Conservation (phyloP, 2,113 vertebrate species). For the Oreochromis tanganicae region DNA sequence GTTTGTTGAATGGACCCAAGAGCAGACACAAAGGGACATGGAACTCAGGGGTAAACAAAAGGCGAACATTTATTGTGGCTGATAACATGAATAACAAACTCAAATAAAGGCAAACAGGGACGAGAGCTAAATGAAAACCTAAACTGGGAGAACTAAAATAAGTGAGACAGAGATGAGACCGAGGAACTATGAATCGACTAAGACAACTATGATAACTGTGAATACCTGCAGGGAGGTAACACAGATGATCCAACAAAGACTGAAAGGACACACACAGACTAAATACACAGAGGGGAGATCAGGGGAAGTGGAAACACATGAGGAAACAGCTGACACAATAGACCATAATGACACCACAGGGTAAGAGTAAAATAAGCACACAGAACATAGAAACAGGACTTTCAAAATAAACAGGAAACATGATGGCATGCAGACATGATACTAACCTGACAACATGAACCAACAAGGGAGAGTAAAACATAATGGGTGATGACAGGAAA, state of each 20-base stretch:
- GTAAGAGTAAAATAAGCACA: too few relatives aligned
- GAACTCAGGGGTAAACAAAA: neutral
- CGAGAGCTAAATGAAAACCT: neutral
- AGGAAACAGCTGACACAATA: neutral
- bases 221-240: neutral
- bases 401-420: too few relatives aligned
- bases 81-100: neutral
- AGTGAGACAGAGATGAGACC: neutral
- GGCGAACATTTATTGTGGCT: neutral
- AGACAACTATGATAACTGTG: neutral
- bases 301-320: neutral
- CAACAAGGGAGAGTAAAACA: accelerated
- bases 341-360: neutral
- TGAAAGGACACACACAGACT: neutral
- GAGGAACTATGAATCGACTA: neutral
- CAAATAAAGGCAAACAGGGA: neutral
- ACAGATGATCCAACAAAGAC: accelerated
- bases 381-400: too few relatives aligned
- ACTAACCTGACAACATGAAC: too few relatives aligned
- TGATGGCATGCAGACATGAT: too few relatives aligned
- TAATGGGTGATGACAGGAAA: too few relatives aligned
- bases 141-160: neutral
- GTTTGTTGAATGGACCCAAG: accelerated
- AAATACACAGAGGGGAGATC: neutral
- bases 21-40: accelerated